Evolutionary conservation across 2,113 vertebrate species (phyloP), one percentile per base, ranked within the genome.

Genomic region (Alethe castanea): DNA sequence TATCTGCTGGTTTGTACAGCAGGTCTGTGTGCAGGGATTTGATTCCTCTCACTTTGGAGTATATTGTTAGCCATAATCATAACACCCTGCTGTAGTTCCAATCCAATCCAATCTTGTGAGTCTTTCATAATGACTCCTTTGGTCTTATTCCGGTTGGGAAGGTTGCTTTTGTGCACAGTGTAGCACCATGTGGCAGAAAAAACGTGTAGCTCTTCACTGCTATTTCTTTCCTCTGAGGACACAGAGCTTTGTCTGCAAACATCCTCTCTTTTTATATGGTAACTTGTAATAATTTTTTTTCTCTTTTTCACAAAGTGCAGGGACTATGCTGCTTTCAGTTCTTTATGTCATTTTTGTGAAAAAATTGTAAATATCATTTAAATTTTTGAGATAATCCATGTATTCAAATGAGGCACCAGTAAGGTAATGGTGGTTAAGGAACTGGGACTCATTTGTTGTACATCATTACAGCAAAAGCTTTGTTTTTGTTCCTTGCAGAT

Each of bases 311-410:
- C 62, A 26, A 61, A 95, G 23, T 59, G 29, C 70, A 88, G 42
- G 70, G 84, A 84, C 66, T 65, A 20, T 91, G 86, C 52, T 25
- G 20, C 57, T 86, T 92, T 82, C 78, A 52, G 48, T 96, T 96
- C 84, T 96, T 95, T 74, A 74, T 76, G 74, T 89, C 59, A 73
- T 94, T 97, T 92, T 95, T 97, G 85, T 94, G 87, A 96, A 96
- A 92, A 94, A 96, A 97, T 83, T 96, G 86, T 86, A 92, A 96
- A 94, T 95, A 95, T 84, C 84, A 97, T 94, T 94, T 96, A 94
- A 81, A 92, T 88, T 95, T 78, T 22, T 18, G 8, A 67, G 9
- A 67, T 57, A 91, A 94, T 87, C 91, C 26, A 61, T 94, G 87
- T 94, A 96, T 98, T 96, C 93, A 84, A 72, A 97, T 93, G 91